Percentiles rank a stretch among this genome's conserved stretches.
phyloP scores from a whole-genome alignment of 2,797 vertebrate genomes.

The Poecile montanus region DNA sequence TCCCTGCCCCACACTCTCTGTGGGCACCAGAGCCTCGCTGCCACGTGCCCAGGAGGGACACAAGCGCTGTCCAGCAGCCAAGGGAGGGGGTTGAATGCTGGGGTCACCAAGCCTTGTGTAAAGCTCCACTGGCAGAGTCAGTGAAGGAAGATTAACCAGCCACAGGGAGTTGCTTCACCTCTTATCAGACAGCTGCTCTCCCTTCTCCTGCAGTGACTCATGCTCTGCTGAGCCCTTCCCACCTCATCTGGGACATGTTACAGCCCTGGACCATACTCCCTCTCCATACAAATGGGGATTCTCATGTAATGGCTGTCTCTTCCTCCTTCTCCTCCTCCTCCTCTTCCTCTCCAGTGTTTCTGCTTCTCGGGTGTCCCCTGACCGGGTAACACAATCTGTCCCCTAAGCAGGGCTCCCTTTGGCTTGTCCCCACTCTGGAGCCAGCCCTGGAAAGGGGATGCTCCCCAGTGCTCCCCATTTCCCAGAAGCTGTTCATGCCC shows the following conservation, averaged over 20 bases:
- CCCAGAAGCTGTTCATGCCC: neutral
- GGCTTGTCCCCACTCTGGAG: neutral
- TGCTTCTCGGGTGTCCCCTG: constrained; percentile 32
- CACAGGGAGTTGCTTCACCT: neutral
- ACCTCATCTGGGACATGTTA: constrained; percentile 71
- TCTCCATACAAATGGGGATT: constrained; percentile 68
- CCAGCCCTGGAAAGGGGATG: neutral
- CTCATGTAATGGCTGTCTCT: constrained; percentile 57
- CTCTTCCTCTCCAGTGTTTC: constrained; percentile 32
- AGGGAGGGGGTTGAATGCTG: neutral
- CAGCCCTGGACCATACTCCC: constrained; percentile 40
- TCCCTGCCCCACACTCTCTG: neutral
- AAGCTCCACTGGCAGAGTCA: neutral
- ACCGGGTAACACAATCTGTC: neutral
- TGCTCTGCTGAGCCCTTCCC: constrained; percentile 9
- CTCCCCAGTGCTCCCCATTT: neutral
- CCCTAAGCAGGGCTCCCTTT: neutral
- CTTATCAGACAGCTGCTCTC: constrained; percentile 25
- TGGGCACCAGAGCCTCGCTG: neutral
- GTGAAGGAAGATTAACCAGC: neutral
- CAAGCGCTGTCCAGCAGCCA: neutral
- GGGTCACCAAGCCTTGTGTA: neutral
- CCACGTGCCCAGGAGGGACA: neutral
- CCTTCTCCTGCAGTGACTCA: neutral
- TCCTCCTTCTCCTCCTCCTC: constrained; percentile 10